Evolutionary conservation across 2,888 invertebrate genomes (phyloP).

Genomic region (Ectropis crepuscularia): DNA sequence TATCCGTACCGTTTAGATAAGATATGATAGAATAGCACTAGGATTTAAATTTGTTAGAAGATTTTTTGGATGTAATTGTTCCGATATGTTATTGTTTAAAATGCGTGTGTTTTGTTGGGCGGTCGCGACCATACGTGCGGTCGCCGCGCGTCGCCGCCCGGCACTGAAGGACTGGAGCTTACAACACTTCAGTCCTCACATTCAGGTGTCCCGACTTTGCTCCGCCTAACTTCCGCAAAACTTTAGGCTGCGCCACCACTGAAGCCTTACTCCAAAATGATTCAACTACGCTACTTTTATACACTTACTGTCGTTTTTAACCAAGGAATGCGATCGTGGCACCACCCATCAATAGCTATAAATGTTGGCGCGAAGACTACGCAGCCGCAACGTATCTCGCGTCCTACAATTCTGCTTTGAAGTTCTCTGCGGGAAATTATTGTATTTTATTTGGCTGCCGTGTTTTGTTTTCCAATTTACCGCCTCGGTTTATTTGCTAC

Average conservation of each 20-base stretch:
- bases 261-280: no score
- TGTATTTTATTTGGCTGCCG: not conserved
- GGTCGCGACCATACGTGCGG: constrained; percentile 47
- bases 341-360: no score
- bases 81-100: constrained; percentile 32
- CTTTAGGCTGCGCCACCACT: no score
- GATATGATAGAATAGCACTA: no score
- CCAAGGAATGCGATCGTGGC: no score
- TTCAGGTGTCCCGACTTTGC: constrained; percentile 4
- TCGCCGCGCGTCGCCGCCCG: constrained; percentile 49
- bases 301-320: no score
- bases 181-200: constrained; percentile 14
- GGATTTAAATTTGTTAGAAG: no score
- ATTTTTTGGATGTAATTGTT: not conserved
- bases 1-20: no score
- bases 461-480: constrained; percentile 21
- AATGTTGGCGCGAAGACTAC: constrained; percentile 2
- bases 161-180: constrained; percentile 47
- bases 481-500: no score
- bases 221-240: no score
- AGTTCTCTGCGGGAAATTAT: constrained; percentile 9
- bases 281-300: no score
- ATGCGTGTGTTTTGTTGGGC: constrained; percentile 23
- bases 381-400: constrained; percentile 8
- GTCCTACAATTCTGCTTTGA: constrained; percentile 7